Base-by-base conservation (phyloP, 1,140 invertebrate species). In the Catajapyx aquilonaris region DNA sequence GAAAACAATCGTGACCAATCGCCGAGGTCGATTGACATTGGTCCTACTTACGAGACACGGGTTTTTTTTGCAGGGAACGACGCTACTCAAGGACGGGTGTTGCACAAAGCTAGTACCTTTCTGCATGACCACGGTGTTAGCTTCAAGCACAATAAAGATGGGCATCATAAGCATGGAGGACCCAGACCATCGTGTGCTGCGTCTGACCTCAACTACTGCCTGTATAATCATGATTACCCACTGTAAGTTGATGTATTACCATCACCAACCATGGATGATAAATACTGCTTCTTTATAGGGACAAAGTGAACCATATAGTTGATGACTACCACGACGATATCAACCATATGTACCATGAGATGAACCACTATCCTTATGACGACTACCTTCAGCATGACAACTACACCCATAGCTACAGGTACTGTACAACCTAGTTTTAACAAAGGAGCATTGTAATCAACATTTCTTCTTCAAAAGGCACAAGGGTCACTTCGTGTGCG, bases 401-500 rank as follows among this genome's bases (percentile, higher is more conserved):
- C 30, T 25, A 20, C 25, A 48, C 49, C 3, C 50, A 45, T 38
- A 42, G 37, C 10, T 48, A 52, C 44, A 50, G 48, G 49, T 52
- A 36, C 35, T 39, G 19, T 13, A 22, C 2, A 38, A 18, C n/a
- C n/a, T 5, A 21, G 11, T 35, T 17, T 36, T n/a, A n/a, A 7
- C 13, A 10, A n/a, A 28, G 25, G 9, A 10, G n/a, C n/a, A 28
- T 28, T n/a, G n/a, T n/a, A 28, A 28, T 9, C 9, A 28, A n/a
- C n/a, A n/a, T 28, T 28, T 28, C 25, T 28, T 9, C 25, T 28
- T 28, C 25, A 28, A n/a, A n/a, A 51, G 52, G 22, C 41, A 48
- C 19, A 50, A 51, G 38, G 56, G 57, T 2, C 49, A 56, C 37
- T 61, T 61, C 38, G 56, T 58, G 15, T 62, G 60, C 38, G 57